A percentile compares a stretch with the other conserved stretches of the same genome.
phyloP scores from a whole-genome alignment of 2,888 invertebrate genomes.

The Eristalis arbustorum region DNA sequence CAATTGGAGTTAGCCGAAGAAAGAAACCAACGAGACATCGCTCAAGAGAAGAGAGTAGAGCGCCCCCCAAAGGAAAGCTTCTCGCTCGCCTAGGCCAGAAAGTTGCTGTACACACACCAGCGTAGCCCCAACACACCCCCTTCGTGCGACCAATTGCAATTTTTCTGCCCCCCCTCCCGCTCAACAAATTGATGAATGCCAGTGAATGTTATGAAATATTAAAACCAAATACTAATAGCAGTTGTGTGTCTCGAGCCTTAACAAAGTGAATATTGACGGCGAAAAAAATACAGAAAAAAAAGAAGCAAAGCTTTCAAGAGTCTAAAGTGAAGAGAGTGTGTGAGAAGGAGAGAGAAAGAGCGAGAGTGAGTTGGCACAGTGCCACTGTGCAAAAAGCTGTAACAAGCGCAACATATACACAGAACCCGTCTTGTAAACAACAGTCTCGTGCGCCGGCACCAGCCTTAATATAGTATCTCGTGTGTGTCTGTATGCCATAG shows the following conservation, averaged over 20 bases:
- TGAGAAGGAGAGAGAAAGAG: slow-evolving; percentile 4
- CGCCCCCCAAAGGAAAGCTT: slow-evolving; percentile 20
- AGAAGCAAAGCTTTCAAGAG: slow-evolving; percentile 3
- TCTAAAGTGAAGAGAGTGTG: not conserved
- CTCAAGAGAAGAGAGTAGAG: slow-evolving; percentile 24
- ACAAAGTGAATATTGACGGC: not conserved
- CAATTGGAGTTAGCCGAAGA: not conserved
- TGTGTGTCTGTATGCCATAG: slow-evolving; percentile 54
- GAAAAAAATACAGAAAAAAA: not conserved
- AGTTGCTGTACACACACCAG: not conserved
- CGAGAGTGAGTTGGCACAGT: slow-evolving; percentile 43
- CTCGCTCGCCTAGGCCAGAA: slow-evolving; percentile 2
- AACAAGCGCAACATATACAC: slow-evolving; percentile 27
- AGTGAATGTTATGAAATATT: slow-evolving; percentile 39
- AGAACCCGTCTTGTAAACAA: slow-evolving; percentile 52
- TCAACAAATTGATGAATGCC: not conserved
- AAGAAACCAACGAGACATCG: slow-evolving; percentile 13
- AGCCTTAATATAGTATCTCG: slow-evolving; percentile 38
- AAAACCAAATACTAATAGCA: slow-evolving; percentile 1
- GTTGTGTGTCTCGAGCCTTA: slow-evolving; percentile 15
- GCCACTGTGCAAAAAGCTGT: slow-evolving; percentile 44
- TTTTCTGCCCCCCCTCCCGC: not conserved
- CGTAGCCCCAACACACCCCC: slow-evolving; percentile 54
- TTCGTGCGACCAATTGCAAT: slow-evolving; percentile 43
- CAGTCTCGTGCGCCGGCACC: slow-evolving; percentile 64